phyloP scores from a whole-genome alignment of 2,888 invertebrate species.

The Silvanus unidentatus region DNA sequence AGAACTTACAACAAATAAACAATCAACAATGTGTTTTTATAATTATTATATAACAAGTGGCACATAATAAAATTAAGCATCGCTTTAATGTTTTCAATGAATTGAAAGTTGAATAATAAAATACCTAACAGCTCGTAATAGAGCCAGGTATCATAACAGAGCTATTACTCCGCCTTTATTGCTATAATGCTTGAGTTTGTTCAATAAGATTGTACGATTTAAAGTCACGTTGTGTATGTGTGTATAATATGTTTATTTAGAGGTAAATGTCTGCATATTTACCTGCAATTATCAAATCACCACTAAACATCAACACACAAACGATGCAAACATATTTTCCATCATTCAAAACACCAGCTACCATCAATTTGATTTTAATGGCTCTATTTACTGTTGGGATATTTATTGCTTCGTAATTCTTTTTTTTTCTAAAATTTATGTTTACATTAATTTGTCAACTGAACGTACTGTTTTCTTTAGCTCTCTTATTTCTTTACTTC shows the following conservation, averaged over 20 bases:
- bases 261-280: too few relatives aligned
- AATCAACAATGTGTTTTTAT: too few relatives aligned
- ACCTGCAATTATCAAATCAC: too few relatives aligned
- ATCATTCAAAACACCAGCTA: background rate
- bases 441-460: background rate
- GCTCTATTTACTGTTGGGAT: too few relatives aligned
- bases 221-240: slow-evolving; percentile 24
- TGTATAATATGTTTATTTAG: too few relatives aligned
- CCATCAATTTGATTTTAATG: too few relatives aligned
- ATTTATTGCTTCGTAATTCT: background rate
- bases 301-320: background rate
- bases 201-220: slow-evolving; percentile 36
- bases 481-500: background rate
- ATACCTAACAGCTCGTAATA: slow-evolving; percentile 33
- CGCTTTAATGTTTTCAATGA: slow-evolving; percentile 17
- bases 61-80: slow-evolving; percentile 24
- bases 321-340: background rate
- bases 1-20: too few relatives aligned
- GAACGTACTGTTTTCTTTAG: background rate
- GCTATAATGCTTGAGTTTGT: slow-evolving; percentile 35
- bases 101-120: slow-evolving; percentile 34
- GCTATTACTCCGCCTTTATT: slow-evolving; percentile 43
- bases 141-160: slow-evolving; percentile 41
- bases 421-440: background rate
- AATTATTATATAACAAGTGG: background rate